These are phyloP conservation scores for Rotaria magnacalcarata DNA, from an alignment of 2,888 invertebrate genomes.

Conservation along the genomic window DNA sequence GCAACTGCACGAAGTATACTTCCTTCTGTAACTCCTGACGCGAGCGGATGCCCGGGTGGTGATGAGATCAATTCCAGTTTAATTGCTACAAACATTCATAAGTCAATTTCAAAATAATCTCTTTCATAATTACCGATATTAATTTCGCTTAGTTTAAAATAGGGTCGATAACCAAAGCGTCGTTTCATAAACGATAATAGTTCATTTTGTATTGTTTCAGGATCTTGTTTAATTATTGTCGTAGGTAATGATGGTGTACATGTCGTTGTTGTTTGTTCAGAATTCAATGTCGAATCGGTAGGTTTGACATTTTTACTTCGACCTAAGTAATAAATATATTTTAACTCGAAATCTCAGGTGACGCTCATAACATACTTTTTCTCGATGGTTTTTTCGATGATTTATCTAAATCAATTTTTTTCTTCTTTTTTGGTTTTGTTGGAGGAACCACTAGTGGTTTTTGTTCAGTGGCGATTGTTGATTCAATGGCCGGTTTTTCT, in stretches of 20 bases:
- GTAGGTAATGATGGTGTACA: background rate
- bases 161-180: conserved; percentile 21
- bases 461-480: background rate
- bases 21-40: conserved; percentile 12
- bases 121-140: background rate
- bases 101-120: background rate
- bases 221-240: conserved; percentile 10
- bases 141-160: conserved; percentile 32
- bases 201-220: background rate
- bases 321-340: background rate
- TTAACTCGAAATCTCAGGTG: too few species aligned
- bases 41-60: conserved; percentile 10
- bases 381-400: background rate
- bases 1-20: conserved; percentile 1
- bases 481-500: background rate
- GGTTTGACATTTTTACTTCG: background rate
- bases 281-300: background rate
- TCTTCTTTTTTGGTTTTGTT: conserved; percentile 27
- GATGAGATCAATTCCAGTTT: conserved; percentile 34
- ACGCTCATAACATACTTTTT: background rate
- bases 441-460: background rate
- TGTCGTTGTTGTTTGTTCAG: background rate
- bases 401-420: background rate
- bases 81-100: background rate
- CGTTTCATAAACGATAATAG: conserved; percentile 31